Percentiles rank a stretch among this genome's conserved stretches.
These are phyloP conservation scores for Echinops telfairi DNA, from an alignment of 2,113 vertebrate genomes.

Conservation along the genomic window DNA sequence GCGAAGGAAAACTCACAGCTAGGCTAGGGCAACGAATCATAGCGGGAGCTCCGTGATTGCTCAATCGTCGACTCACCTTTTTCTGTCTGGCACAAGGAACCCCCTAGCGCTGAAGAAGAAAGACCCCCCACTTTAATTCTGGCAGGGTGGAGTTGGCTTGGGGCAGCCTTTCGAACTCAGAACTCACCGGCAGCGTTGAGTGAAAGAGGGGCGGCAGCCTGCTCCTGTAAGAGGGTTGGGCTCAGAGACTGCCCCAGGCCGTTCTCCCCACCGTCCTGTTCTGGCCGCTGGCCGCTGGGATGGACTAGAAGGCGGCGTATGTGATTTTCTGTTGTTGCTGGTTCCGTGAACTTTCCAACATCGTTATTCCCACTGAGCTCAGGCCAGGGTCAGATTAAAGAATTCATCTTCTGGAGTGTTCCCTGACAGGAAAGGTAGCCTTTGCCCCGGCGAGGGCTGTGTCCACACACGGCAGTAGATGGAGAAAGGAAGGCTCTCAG, in stretches of 20 bases:
- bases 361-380: slow-evolving; percentile 34
- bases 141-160: background rate
- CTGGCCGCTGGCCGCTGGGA: background rate
- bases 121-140: slow-evolving; percentile 17
- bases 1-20: slow-evolving; percentile 69
- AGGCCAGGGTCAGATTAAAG: slow-evolving; percentile 53
- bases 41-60: slow-evolving; percentile 76
- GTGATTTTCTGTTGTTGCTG: background rate
- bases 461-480: background rate
- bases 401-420: slow-evolving; percentile 17
- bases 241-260: background rate
- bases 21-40: slow-evolving; percentile 75
- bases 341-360: slow-evolving; percentile 58
- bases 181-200: background rate
- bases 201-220: background rate
- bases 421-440: background rate
- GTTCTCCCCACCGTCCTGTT: background rate
- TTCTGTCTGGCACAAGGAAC: slow-evolving; percentile 61
- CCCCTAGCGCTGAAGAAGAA: slow-evolving; percentile 65
- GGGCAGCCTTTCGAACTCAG: background rate
- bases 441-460: background rate
- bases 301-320: background rate
- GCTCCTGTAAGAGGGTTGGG: background rate
- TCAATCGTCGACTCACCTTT: slow-evolving; percentile 68
- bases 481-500: background rate